Base-by-base conservation (phyloP, 1,140 invertebrate species). In the Lucilia cuprina region DNA sequence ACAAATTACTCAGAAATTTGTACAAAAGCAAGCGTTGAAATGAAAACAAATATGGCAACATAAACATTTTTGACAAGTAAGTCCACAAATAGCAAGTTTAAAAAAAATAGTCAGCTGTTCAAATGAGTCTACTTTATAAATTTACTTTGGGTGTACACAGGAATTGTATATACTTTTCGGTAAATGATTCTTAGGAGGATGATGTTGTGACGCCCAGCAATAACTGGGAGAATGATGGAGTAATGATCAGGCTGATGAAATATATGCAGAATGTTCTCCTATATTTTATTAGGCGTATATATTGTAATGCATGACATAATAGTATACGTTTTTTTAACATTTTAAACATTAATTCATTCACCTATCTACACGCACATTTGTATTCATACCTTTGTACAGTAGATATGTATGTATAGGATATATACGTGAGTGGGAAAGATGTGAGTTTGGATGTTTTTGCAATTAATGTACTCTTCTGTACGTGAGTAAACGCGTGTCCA, bases 201-300 rank as follows among this genome's bases (percentile, higher is more conserved):
- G 55, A 7, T 60, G 55, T 60, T 12, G 14, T 60, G 14, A 17
- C 14, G 14, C 2, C 14, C 41, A n/a, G 55, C 25, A 70, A 55
- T 21, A 19, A 12, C 14, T 70, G n/a, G 25, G 65, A 8, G n/a
- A 21, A 70, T 21, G 65, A 21, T 21, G 65, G 9, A 21, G 25
- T 70, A 70, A 70, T 70, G 65, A 70, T 70, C 65, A 21, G 65
- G 65, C 21, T 70, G 65, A 70, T 70, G 65, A 70, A 70, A 70
- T 70, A 21, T 70, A 70, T 70, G 8, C 8, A 60, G 7, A 60
- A 60, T 60, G 5, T 60, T 14, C 5, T 14, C 5, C 13, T 14
- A 12, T n/a, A 3, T 60, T 60, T 60, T 2, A n/a, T 70, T 70
- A 10, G 9, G 19, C 65, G 25, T 21, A 21, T 21, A n/a, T 21